phyloP scores from a whole-genome alignment of 2,797 vertebrate genomes.

The Agapornis canus region DNA sequence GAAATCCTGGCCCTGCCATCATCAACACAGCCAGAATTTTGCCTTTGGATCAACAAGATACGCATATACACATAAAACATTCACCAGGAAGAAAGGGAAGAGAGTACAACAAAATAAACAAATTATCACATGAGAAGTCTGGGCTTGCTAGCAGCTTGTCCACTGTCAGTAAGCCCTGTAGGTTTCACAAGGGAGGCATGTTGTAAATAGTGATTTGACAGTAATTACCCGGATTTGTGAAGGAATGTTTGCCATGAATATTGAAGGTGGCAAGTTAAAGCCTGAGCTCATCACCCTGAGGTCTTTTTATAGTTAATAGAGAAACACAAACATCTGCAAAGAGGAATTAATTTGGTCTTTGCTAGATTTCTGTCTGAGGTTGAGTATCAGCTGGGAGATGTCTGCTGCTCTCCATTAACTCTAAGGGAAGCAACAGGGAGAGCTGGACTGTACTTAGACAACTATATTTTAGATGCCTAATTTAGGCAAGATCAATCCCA shows the following conservation, averaged over 20 bases:
- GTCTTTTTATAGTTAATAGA: slow-evolving; percentile 24
- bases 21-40: neutral
- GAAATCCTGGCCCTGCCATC: neutral
- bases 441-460: neutral
- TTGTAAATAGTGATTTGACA: slow-evolving; percentile 49
- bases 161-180: slow-evolving; percentile 21
- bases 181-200: neutral
- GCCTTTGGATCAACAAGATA: neutral
- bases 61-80: neutral
- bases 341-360: neutral
- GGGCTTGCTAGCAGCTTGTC: slow-evolving; percentile 17
- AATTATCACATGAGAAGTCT: neutral
- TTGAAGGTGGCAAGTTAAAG: slow-evolving; percentile 39
- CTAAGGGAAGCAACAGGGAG: neutral
- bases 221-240: slow-evolving; percentile 54
- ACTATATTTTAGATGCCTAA: neutral
- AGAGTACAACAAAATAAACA: slow-evolving; percentile 17
- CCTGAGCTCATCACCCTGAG: slow-evolving; percentile 14
- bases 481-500: neutral
- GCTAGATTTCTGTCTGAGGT: neutral
- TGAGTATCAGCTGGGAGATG: neutral
- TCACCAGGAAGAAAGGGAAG: neutral
- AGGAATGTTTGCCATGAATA: slow-evolving; percentile 44
- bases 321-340: slow-evolving; percentile 8
- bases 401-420: neutral